phyloP scores from a whole-genome alignment of 2,888 invertebrate genomes.

The Amphimallon solstitiale region DNA sequence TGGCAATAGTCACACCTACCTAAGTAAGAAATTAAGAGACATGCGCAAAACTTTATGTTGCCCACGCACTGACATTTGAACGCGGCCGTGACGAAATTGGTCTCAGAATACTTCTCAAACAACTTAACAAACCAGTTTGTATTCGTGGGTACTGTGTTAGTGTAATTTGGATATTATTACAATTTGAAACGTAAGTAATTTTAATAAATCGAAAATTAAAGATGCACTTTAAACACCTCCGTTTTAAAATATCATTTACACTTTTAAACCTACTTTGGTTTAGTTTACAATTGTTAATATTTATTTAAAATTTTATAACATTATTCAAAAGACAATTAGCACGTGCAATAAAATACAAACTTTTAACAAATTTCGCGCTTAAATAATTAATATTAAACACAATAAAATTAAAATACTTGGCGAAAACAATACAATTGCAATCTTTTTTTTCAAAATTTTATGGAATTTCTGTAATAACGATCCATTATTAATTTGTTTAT shows the following conservation, averaged over 20 bases:
- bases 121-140: slow-evolving; percentile 37
- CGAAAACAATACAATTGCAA: too few relatives aligned
- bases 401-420: too few relatives aligned
- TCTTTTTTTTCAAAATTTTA: too few relatives aligned
- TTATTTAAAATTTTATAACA: neutral
- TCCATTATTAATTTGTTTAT: too few relatives aligned
- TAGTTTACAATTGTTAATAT: neutral
- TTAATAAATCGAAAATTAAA: too few relatives aligned
- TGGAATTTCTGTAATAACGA: too few relatives aligned
- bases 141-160: slow-evolving; percentile 18
- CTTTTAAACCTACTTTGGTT: too few relatives aligned
- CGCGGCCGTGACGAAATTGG: slow-evolving; percentile 45
- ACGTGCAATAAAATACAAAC: neutral
- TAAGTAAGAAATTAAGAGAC: slow-evolving; percentile 32
- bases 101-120: slow-evolving; percentile 47
- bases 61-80: slow-evolving; percentile 51
- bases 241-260: too few relatives aligned
- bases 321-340: neutral
- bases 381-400: neutral
- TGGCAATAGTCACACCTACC: slow-evolving; percentile 21
- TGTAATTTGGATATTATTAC: slow-evolving; percentile 12
- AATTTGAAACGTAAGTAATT: slow-evolving; percentile 12
- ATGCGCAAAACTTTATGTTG: slow-evolving; percentile 37
- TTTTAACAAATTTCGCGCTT: neutral
- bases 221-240: too few relatives aligned